These are phyloP conservation scores for Drosophila eohydei DNA, from an alignment of 2,888 invertebrate genomes.

Conservation along the genomic window DNA sequence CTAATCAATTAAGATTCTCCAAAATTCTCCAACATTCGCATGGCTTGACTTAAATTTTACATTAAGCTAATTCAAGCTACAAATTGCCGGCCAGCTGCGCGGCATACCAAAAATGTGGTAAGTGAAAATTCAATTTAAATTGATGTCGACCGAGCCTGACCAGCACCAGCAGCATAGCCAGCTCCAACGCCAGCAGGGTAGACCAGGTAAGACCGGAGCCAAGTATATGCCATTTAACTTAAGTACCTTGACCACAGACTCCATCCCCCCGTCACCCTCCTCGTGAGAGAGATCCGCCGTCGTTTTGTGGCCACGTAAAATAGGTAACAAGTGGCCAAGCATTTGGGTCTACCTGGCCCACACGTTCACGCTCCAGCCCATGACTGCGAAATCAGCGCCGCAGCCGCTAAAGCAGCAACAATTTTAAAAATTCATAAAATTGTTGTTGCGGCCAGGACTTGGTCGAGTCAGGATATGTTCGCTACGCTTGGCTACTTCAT, in stretches of 20 bases:
- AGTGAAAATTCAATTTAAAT: conserved; percentile 83
- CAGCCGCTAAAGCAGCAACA: conserved; percentile 72
- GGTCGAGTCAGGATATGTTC: conserved; percentile 35
- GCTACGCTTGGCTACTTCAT: conserved; percentile 57
- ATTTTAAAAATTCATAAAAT: conserved; percentile 82
- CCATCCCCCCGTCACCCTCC: not conserved
- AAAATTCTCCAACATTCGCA: conserved; percentile 24
- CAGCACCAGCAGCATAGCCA: conserved; percentile 38
- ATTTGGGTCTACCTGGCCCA: conserved; percentile 59
- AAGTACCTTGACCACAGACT: conserved; percentile 67
- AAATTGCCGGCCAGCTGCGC: conserved; percentile 75
- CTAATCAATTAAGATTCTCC: conserved; percentile 70
- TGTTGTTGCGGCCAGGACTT: conserved; percentile 32
- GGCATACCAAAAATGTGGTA: conserved; percentile 71
- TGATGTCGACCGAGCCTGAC: conserved; percentile 67
- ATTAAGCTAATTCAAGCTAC: conserved; percentile 81
- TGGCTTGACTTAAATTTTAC: conserved; percentile 67
- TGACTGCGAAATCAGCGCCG: conserved; percentile 75
- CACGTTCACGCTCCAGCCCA: conserved; percentile 57
- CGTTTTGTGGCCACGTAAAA: conserved; percentile 73
- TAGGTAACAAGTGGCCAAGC: conserved; percentile 77
- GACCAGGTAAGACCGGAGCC: conserved; percentile 35
- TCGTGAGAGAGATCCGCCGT: conserved; percentile 17
- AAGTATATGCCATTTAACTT: conserved; percentile 79
- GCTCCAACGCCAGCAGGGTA: conserved; percentile 22